phyloP scores from a whole-genome alignment of 1,140 invertebrate species.

The Sesamia nonagrioides region DNA sequence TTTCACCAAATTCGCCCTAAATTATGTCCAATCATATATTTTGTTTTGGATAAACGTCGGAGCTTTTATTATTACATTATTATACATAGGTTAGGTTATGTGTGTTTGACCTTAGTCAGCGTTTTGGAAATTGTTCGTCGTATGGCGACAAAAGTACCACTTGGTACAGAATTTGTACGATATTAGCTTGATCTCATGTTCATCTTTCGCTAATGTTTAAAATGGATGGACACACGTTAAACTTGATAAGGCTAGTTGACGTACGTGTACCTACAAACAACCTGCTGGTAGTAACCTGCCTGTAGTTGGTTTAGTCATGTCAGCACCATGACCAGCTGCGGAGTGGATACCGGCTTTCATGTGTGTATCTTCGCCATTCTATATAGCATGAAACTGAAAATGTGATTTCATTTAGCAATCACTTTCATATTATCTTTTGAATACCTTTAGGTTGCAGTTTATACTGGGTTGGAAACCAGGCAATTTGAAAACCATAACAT shows the following conservation, averaged over 20 bases:
- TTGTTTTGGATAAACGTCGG: conserved; percentile 32
- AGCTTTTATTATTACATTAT: conserved; percentile 10
- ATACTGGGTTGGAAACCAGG: background rate
- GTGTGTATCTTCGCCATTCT: too few relatives aligned
- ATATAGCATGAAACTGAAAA: too few relatives aligned
- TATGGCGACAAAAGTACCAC: background rate
- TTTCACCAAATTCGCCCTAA: conserved; percentile 34
- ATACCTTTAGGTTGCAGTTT: background rate
- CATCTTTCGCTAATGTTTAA: too few relatives aligned
- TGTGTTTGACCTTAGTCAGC: conserved; percentile 18
- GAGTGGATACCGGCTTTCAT: too few relatives aligned
- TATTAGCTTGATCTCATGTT: too few relatives aligned
- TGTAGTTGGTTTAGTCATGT: too few relatives aligned
- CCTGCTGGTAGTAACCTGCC: too few relatives aligned
- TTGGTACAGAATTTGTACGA: background rate
- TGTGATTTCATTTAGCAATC: too few relatives aligned
- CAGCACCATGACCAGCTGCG: too few relatives aligned
- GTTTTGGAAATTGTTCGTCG: background rate
- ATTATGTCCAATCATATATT: conserved; percentile 38
- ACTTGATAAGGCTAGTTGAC: too few relatives aligned
- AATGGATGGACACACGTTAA: too few relatives aligned
- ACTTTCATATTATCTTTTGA: background rate
- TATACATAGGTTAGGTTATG: background rate
- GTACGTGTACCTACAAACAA: too few relatives aligned
- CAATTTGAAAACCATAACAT: background rate